These are phyloP conservation scores for Caenorhabditis briggsae DNA, from an alignment of 1,140 invertebrate genomes.

Conservation along the genomic window DNA sequence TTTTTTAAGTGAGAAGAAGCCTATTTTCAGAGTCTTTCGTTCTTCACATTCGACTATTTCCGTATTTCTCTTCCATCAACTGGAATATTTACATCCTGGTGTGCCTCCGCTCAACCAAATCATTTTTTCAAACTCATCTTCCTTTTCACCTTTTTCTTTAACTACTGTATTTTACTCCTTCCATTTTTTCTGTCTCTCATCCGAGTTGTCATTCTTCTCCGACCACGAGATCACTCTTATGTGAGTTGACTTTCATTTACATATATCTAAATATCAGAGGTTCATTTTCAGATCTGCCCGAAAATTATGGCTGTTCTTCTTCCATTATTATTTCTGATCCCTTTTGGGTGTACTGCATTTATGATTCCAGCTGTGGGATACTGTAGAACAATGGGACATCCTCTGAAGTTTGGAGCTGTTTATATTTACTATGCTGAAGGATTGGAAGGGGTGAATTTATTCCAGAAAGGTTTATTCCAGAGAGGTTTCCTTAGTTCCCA, in stretches of 20 bases:
- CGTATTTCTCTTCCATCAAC: neutral
- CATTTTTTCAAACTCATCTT: slow-evolving; percentile 3
- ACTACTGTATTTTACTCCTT: slow-evolving; percentile 6
- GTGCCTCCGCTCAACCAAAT: neutral
- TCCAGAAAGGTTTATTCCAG: too few species aligned
- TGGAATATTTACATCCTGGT: neutral
- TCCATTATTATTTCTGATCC: neutral
- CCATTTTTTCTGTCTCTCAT: neutral
- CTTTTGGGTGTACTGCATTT: neutral
- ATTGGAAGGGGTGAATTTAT: neutral
- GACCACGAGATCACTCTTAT: neutral
- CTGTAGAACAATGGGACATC: neutral
- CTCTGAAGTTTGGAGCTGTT: slow-evolving; percentile 3
- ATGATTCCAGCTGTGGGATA: slow-evolving; percentile 14
- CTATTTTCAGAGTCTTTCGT: neutral
- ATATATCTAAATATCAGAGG: neutral
- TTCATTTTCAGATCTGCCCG: neutral
- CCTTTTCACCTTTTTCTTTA: neutral
- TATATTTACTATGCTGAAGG: neutral
- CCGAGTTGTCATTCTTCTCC: neutral
- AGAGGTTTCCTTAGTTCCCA: neutral
- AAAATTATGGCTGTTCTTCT: neutral
- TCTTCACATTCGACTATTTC: slow-evolving; percentile 10
- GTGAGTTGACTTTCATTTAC: neutral
- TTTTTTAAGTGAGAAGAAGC: neutral